Evolutionary conservation across 2,797 vertebrate genomes (phyloP), one percentile per base, ranked within the genome.

Genomic region (Chelon labrosus): DNA sequence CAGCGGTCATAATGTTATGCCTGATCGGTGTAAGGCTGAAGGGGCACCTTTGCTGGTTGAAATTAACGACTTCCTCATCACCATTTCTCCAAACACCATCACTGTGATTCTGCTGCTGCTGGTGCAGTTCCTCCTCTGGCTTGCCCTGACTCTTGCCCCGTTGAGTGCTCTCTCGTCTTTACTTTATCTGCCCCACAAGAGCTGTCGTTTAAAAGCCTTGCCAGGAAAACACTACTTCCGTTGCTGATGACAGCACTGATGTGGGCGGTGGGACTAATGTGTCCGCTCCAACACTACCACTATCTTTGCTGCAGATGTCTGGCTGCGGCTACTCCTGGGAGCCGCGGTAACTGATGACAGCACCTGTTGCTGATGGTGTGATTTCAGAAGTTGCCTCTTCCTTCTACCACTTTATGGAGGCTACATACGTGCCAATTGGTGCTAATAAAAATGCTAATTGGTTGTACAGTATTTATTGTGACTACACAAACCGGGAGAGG

Each of bases 131-230:
- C 37, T 58, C 41, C 65, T 62, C 54, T 5, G n/a, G 37, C 66
- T 72, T 44, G 55, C 67, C 55, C 37, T 35, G 37, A 65, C 57
- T 65, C 42, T 66, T 47, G 73, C 65, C 42, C 51, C 25, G 37
- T 65, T 22, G 14, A 54, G 47, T 37, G 39, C 64, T 77, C 72
- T 72, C 79, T 68, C 66, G 66, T 79, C 61, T 76, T 70, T 64
- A 62, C 77, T 86, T 84, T 84, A 87, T 88, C 82, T 79, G 57
- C 72, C 79, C 72, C 80, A 49, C 41, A 78, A 75, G 82, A 84
- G 73, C 75, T 72, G 73, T 77, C 66, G 37, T 77, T 87, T 72
- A 80, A 72, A 54, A 68, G 53, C 60, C 69, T 35, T 60, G 71
- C 69, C 81, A 81, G 75, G 52, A 70, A 84, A 82, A 84, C 70